Evolutionary conservation across 2,888 invertebrate species (phyloP), one percentile per base, ranked within the genome.

Genomic region (Pristionchus arcanus): DNA sequence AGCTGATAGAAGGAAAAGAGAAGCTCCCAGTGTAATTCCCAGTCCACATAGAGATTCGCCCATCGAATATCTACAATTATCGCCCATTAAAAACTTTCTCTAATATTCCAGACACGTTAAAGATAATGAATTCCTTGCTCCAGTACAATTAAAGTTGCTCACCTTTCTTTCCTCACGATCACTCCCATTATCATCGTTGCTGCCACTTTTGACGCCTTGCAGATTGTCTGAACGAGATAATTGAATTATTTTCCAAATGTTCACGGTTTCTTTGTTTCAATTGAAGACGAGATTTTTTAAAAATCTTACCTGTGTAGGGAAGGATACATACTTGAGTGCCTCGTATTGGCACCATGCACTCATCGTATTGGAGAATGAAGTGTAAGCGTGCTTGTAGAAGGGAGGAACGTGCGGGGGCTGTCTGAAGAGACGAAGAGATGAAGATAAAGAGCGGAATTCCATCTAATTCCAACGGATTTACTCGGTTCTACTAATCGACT

Each of bases 281-380:
- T 81, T 49, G 34, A 91, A 31, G 28, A 42, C 63, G 34, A 85
- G 21, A 28, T n/a, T 81, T 66, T 86, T 7, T 3, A 34, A n/a
- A n/a, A 21, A 21, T n/a, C n/a, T 25, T 4, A 94, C 94, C 96
- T 99, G 98, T 85, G 98, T 98, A 2, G 99, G 99, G 95, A 99
- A 99, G 95, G 97, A 98, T 94, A 99, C 98, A 96, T 97, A 99
- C 96, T 99, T 99, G 83, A 99, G 96, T 37, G 99, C 99, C 96
- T 99, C 99, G 95, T 99, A 99, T 96, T 99, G 99, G 96, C 98
- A 99, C 99, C 99, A 99, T 85, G 98, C 98, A 95, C 98, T 98
- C 96, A 99, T 97, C 92, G 99, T 97, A 96, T 99, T 99, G 28
- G 98, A 98, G 94, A 99, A 97, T 7, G 98, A 98, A 95, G 98